phyloP scores from a whole-genome alignment of 2,113 vertebrate genomes.

The Phalacrocorax pelagicus region DNA sequence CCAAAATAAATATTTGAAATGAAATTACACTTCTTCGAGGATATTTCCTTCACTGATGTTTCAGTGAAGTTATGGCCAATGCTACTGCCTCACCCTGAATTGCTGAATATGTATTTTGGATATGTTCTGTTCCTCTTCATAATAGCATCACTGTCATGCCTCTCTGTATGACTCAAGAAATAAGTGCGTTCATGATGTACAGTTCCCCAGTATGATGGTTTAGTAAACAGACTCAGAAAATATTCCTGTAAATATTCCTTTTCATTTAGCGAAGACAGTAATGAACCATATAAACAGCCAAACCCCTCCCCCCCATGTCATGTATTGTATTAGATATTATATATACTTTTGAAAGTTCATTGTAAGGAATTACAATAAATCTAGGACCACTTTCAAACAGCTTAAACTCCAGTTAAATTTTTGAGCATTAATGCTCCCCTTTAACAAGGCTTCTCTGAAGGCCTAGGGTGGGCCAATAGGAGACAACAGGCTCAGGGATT shows the following conservation, averaged over 20 bases:
- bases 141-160: neutral
- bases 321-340: neutral
- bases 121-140: neutral
- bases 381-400: neutral
- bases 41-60: neutral
- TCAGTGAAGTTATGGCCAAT: neutral
- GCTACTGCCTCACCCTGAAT: neutral
- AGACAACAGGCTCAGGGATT: neutral
- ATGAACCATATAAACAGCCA: neutral
- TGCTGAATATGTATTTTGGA: neutral
- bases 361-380: neutral
- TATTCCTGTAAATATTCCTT: neutral
- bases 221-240: neutral
- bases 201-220: neutral
- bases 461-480: neutral
- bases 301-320: neutral
- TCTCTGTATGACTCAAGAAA: neutral
- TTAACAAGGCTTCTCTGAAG: neutral
- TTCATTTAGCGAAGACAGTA: neutral
- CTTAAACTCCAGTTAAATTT: neutral
- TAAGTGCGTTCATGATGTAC: neutral
- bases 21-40: neutral
- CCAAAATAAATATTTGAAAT: neutral
- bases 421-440: neutral
- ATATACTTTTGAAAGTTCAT: neutral